A percentile compares a stretch with the other conserved stretches of the same genome.
These are phyloP conservation scores for Leucania comma DNA, from an alignment of 2,888 invertebrate genomes.

Conservation along the genomic window DNA sequence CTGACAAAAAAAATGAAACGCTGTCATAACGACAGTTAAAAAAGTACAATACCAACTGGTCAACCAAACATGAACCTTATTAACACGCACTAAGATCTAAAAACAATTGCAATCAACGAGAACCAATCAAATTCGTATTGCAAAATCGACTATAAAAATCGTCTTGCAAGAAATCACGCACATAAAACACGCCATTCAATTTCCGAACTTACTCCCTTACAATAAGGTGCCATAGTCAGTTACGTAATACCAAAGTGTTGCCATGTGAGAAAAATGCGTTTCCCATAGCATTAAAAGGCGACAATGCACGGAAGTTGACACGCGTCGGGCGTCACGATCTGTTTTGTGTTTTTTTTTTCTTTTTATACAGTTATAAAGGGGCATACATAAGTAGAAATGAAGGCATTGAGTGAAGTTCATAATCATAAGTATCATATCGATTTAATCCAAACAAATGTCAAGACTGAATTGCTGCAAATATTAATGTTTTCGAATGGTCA, in stretches of 20 bases:
- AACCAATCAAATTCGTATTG: conserved; percentile 8
- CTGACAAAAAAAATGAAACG: conserved; percentile 18
- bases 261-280: conserved; percentile 53
- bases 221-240: background rate
- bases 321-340: conserved; percentile 54
- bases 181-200: background rate
- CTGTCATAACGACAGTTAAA: conserved; percentile 2
- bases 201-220: background rate
- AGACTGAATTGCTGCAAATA: no score
- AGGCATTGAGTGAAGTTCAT: conserved; percentile 2
- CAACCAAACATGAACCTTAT: background rate
- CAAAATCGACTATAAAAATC: conserved; percentile 18
- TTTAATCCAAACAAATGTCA: background rate
- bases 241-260: conserved; percentile 28
- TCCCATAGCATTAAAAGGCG: conserved; percentile 56
- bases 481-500: no score
- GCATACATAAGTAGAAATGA: conserved; percentile 21
- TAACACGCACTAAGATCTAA: rapidly evolving
- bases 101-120: background rate
- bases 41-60: background rate
- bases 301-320: conserved; percentile 68
- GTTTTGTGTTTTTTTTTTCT: conserved; percentile 28
- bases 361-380: background rate
- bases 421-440: conserved; percentile 8
- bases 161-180: conserved; percentile 6